Conservation (phyloP, 2,888 invertebrate species). For the Drosophila maculinotata region DNA sequence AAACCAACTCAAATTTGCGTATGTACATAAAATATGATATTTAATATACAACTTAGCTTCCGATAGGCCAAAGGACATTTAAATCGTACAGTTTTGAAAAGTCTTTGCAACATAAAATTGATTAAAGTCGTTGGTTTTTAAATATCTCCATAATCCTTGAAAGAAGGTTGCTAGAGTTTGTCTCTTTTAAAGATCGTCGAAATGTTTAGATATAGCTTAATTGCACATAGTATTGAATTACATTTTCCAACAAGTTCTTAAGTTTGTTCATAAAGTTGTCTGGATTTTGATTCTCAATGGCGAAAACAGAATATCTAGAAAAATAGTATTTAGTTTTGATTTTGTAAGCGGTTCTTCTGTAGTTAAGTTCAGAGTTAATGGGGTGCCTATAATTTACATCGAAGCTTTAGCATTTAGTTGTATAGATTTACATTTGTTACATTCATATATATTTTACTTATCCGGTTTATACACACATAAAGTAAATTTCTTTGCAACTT, state of each 20-base stretch:
- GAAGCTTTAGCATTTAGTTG: constrained; percentile 50
- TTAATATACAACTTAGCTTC: constrained; percentile 12
- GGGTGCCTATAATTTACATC: constrained; percentile 49
- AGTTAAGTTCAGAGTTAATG: constrained; percentile 34
- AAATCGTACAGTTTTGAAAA: background rate
- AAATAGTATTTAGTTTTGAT: constrained; percentile 47
- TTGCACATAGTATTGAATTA: background rate
- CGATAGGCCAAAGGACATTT: constrained; percentile 1
- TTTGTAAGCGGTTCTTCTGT: constrained; percentile 18
- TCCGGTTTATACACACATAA: constrained; percentile 60
- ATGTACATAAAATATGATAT: constrained; percentile 30
- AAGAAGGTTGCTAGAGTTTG: constrained; percentile 1
- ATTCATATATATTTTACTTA: constrained; percentile 29
- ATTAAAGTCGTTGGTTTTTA: too few relatives aligned
- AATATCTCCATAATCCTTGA: background rate
- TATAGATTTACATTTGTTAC: constrained; percentile 22
- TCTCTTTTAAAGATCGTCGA: background rate
- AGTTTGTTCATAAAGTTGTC: constrained; percentile 54
- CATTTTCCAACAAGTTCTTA: constrained; percentile 12
- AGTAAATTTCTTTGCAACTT: constrained; percentile 43
- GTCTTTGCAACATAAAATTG: too few relatives aligned
- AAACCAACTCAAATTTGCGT: constrained; percentile 22
- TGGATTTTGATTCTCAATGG: constrained; percentile 63
- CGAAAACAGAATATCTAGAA: constrained; percentile 52
- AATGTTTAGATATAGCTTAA: background rate